Percentiles rank a stretch among this genome's conserved stretches.
phyloP scores from a whole-genome alignment of 2,113 vertebrate genomes.

The Pachyramphus minor region DNA sequence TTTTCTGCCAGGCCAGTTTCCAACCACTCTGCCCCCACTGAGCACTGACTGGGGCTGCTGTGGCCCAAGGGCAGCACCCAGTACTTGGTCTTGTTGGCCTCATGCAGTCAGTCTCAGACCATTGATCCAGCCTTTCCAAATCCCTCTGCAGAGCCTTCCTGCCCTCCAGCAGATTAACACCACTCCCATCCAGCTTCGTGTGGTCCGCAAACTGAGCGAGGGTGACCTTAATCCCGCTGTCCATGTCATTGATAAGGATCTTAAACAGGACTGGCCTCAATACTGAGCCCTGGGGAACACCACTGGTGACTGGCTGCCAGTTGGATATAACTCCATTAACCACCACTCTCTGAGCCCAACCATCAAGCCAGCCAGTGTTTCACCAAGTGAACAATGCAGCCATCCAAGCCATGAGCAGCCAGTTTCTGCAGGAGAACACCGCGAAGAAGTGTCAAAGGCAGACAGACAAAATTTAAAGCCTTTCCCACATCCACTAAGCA shows the following conservation, averaged over 20 bases:
- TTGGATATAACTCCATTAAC: not conserved
- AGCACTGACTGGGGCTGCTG: not conserved
- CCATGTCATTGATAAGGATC: not conserved
- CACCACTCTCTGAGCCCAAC: not conserved
- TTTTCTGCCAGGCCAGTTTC: not conserved
- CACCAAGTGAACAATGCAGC: too few relatives aligned
- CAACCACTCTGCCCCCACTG: not conserved
- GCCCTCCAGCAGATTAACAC: not conserved
- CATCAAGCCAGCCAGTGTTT: not conserved
- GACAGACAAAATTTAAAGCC: not conserved
- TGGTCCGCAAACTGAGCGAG: not conserved
- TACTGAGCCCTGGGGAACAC: not conserved
- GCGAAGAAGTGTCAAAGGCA: not conserved
- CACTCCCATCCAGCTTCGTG: not conserved
- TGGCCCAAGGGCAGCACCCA: not conserved
- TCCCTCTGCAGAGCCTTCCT: not conserved
- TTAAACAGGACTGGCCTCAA: not conserved
- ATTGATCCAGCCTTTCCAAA: not conserved
- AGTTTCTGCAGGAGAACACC: not conserved
- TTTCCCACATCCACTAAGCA: not conserved
- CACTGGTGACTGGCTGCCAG: not conserved
- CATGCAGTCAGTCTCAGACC: not conserved
- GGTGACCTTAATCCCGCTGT: not conserved
- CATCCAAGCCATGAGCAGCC: not conserved
- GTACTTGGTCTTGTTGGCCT: not conserved